Conservation (phyloP, 2,797 vertebrate species). For the Carapus acus region DNA sequence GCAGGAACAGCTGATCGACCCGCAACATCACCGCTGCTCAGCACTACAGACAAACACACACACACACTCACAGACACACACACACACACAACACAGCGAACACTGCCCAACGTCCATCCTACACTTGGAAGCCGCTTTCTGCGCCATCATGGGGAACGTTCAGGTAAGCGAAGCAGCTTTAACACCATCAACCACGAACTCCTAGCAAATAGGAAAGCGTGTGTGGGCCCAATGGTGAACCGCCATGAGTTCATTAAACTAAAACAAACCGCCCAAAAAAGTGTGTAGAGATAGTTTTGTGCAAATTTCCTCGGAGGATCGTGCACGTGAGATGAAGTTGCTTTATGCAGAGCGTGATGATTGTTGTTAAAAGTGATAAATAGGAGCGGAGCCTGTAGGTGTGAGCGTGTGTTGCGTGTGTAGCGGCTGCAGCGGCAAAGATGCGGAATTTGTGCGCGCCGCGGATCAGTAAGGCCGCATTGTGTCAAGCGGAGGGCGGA, state of each 20-base stretch:
- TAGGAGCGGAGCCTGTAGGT: neutral
- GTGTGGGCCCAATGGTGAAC: no score
- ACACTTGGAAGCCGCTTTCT: neutral
- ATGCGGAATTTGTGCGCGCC: constrained; percentile 28
- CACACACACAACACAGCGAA: neutral
- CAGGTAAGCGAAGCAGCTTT: constrained; percentile 55
- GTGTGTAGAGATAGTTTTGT: no score
- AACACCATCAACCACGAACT: no score
- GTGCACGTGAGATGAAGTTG: no score
- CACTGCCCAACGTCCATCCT: neutral
- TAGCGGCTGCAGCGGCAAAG: constrained; percentile 6
- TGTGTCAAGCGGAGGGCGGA: constrained; percentile 50
- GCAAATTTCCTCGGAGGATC: no score
- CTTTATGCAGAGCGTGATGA: no score
- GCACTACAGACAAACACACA: constrained; percentile 2
- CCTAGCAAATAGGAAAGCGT: no score
- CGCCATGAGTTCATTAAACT: no score
- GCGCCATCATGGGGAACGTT: constrained; percentile 70
- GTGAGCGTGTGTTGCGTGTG: constrained; percentile 14
- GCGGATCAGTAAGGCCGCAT: constrained; percentile 61
- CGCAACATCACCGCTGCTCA: constrained; percentile 3
- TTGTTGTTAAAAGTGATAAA: no score
- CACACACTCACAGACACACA: neutral
- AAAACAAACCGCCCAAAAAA: no score
- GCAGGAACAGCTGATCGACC: constrained; percentile 15